phyloP scores from a whole-genome alignment of 2,888 invertebrate genomes.

The Dynastes grantii region DNA sequence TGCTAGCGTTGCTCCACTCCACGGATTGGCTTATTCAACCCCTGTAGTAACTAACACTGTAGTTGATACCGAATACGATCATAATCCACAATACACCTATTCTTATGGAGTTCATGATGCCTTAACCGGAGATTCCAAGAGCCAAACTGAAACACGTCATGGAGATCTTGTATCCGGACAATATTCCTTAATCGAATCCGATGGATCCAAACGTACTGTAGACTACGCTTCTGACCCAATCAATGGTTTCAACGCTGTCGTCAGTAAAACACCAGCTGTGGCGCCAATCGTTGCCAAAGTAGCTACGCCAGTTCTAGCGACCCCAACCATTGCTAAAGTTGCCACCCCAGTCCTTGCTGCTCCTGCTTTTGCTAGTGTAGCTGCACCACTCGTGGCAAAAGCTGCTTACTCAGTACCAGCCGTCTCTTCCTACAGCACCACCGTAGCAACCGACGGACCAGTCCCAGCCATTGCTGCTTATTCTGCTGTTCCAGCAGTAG shows the following conservation, averaged over 20 bases:
- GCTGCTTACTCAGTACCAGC: conserved; percentile 39
- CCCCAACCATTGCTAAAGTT: conserved; percentile 48
- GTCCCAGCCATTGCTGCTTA: conserved; percentile 60
- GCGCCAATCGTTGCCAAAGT: conserved; percentile 66
- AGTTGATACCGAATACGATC: conserved; percentile 65
- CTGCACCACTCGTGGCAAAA: conserved; percentile 44
- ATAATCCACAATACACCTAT: conserved; percentile 73
- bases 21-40: conserved; percentile 51
- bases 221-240: conserved; percentile 75
- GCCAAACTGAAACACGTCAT: conserved; percentile 77
- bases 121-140: conserved; percentile 74
- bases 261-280: conserved; percentile 71
- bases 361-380: not conserved
- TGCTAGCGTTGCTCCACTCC: conserved; percentile 55
- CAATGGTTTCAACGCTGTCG: conserved; percentile 74
- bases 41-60: conserved; percentile 55
- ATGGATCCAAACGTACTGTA: conserved; percentile 77
- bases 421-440: conserved; percentile 23
- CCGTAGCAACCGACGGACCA: conserved; percentile 18
- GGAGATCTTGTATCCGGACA: conserved; percentile 78
- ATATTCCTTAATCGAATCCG: conserved; percentile 74
- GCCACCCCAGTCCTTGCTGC: conserved; percentile 53
- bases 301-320: conserved; percentile 53
- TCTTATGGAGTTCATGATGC: conserved; percentile 75
- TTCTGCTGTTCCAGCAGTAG: conserved; percentile 46